A percentile compares a stretch with the other conserved stretches of the same genome.
Conservation (phyloP, 2,113 vertebrate species). For the Eolophus roseicapilla region DNA sequence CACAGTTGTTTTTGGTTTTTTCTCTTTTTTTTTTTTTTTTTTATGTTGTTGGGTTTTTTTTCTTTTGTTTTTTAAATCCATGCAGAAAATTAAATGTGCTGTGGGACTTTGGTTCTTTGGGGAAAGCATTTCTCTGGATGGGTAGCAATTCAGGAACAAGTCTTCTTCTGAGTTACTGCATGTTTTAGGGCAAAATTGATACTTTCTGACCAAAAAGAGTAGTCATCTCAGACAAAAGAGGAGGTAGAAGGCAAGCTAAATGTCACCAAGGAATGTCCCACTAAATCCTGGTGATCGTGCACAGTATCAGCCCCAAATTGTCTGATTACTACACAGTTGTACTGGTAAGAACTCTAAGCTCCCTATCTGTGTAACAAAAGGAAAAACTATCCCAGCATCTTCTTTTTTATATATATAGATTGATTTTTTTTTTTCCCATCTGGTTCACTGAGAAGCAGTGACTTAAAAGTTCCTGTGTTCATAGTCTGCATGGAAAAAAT, state of each 20-base stretch:
- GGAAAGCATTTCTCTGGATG: background rate
- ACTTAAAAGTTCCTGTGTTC: fast-evolving
- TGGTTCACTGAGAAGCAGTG: background rate
- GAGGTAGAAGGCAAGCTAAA: background rate
- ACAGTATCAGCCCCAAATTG: background rate
- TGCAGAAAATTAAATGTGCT: background rate
- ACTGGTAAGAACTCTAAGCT: background rate
- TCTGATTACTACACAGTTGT: background rate
- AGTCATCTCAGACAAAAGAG: background rate
- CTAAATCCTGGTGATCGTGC: background rate
- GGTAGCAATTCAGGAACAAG: background rate
- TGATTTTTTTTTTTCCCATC: background rate
- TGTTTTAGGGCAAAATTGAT: background rate
- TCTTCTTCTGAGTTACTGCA: background rate
- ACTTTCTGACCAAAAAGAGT: background rate
- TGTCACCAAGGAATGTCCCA: background rate
- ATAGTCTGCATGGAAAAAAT: background rate
- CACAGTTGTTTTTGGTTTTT: background rate
- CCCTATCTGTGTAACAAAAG: background rate
- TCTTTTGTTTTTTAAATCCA: background rate
- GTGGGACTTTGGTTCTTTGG: background rate
- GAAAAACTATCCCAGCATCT: background rate
- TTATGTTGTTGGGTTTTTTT: no score
- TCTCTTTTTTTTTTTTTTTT: background rate
- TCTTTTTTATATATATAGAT: background rate